Conservation (phyloP, 1,140 invertebrate genomes). For the Tribolium castaneum region DNA sequence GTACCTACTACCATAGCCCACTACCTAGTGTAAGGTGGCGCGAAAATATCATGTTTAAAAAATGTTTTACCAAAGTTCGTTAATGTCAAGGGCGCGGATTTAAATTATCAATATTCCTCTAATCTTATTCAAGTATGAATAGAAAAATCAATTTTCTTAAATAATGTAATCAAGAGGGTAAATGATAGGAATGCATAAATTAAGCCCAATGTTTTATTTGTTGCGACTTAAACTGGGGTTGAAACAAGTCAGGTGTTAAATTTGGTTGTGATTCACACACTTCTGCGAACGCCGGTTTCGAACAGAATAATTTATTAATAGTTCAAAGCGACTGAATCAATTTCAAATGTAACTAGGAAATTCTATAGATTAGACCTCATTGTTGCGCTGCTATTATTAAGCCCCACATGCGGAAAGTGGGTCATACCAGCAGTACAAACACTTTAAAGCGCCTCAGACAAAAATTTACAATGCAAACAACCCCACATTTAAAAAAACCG, state of each 20-base stretch:
- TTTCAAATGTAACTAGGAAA: background rate
- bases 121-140: background rate
- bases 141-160: background rate
- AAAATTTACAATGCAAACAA: background rate
- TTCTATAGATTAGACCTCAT: background rate
- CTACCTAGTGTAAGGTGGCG: no score
- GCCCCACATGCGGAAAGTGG: background rate
- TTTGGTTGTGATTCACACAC: background rate
- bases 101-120: background rate
- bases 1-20: no score
- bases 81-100: background rate
- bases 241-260: background rate
- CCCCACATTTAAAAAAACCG: background rate
- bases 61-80: background rate
- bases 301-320: background rate
- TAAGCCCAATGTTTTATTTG: background rate
- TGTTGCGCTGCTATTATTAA: background rate
- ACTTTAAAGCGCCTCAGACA: background rate
- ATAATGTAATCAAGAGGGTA: background rate
- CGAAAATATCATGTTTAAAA: no score
- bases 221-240: background rate
- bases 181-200: background rate
- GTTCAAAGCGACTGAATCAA: background rate
- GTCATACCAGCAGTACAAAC: background rate
- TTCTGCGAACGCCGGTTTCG: background rate